These are phyloP conservation scores for Apoda limacodes DNA, from an alignment of 2,888 invertebrate species.

Conservation along the genomic window DNA sequence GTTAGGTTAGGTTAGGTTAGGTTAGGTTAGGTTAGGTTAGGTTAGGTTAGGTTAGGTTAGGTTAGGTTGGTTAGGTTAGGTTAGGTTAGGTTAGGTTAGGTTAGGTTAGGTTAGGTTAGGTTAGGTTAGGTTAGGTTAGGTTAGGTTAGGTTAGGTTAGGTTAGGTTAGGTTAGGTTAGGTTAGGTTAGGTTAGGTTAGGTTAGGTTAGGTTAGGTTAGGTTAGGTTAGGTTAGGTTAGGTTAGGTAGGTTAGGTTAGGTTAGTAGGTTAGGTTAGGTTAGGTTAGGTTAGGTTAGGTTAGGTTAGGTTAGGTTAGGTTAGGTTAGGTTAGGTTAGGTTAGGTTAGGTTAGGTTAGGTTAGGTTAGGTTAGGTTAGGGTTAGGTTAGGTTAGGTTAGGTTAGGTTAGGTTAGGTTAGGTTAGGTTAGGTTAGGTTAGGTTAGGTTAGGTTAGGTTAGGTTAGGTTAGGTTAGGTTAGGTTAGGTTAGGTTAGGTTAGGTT, in stretches of 20 bases:
- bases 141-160: constrained; percentile 16
- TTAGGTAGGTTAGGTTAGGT: too few species aligned
- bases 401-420: constrained; percentile 14
- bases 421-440: constrained; percentile 14
- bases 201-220: constrained; percentile 13
- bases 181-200: constrained; percentile 14
- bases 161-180: constrained; percentile 12
- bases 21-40: constrained; percentile 22
- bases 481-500: constrained; percentile 18
- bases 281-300: constrained; percentile 10
- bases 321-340: constrained; percentile 2
- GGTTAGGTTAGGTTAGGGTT: too few species aligned
- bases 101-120: constrained; percentile 20
- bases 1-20: constrained; percentile 20
- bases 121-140: constrained; percentile 15
- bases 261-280: constrained; percentile 13
- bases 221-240: constrained; percentile 11
- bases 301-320: constrained; percentile 7
- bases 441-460: constrained; percentile 15
- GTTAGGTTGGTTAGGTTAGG: too few species aligned
- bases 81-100: constrained; percentile 22
- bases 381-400: constrained; percentile 16
- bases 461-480: constrained; percentile 20
- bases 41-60: constrained; percentile 23
- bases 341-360: constrained; percentile 14